These are phyloP conservation scores for Apamea sordens DNA, from an alignment of 2,888 invertebrate genomes.

Conservation along the genomic window DNA sequence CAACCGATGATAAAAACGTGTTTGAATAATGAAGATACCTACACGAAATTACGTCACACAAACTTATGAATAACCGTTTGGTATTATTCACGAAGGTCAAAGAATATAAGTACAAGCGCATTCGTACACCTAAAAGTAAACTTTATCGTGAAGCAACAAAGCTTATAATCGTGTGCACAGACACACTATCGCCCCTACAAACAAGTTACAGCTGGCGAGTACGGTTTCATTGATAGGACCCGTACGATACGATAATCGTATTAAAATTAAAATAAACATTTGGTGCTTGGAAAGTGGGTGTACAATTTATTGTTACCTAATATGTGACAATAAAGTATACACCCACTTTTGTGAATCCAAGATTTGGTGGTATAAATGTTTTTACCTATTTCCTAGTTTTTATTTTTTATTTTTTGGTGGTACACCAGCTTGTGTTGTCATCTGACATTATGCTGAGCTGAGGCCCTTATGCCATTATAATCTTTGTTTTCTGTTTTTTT, in stretches of 20 bases:
- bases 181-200: slow-evolving; percentile 9
- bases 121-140: background rate
- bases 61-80: slow-evolving; percentile 12
- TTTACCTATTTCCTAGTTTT: background rate
- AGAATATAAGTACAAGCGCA: background rate
- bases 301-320: background rate
- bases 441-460: too few species aligned
- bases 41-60: background rate
- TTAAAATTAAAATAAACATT: background rate
- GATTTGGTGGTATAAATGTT: background rate
- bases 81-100: slow-evolving; percentile 27
- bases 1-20: slow-evolving; percentile 5
- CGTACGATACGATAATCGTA: slow-evolving; percentile 24
- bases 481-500: too few species aligned
- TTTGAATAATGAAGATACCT: background rate
- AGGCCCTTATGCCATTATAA: too few species aligned
- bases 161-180: slow-evolving; percentile 19
- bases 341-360: background rate
- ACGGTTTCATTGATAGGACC: slow-evolving; percentile 17
- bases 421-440: too few species aligned
- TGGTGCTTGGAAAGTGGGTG: background rate
- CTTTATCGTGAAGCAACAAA: accelerated
- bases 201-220: slow-evolving; percentile 7
- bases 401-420: too few species aligned
- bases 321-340: background rate